phyloP scores from a whole-genome alignment of 2,888 invertebrate genomes.

The Rhingia campestris region DNA sequence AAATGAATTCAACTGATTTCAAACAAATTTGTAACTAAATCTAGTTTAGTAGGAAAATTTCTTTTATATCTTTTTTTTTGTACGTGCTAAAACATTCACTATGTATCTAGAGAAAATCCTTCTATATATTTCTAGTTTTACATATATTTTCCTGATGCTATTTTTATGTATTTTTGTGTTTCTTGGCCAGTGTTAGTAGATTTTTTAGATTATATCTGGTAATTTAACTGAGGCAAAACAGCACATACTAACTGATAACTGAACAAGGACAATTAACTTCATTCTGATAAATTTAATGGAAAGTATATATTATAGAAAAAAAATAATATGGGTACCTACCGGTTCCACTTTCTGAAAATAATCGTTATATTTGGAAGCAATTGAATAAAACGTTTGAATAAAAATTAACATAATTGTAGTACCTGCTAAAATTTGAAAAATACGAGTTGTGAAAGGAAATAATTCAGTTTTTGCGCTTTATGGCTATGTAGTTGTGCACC shows the following conservation, averaged over 20 bases:
- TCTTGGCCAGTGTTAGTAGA: slow-evolving; percentile 8
- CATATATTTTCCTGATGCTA: slow-evolving; percentile 20
- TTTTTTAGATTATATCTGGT: background rate
- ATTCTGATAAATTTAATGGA: slow-evolving; percentile 3
- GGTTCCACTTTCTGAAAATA: slow-evolving; percentile 10
- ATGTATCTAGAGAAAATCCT: slow-evolving; percentile 14
- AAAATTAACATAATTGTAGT: no score
- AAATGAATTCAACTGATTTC: background rate
- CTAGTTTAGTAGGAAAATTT: slow-evolving; percentile 32
- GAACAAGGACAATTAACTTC: background rate
- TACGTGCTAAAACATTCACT: slow-evolving; percentile 46
- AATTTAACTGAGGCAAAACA: background rate
- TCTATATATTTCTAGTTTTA: background rate
- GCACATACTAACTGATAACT: background rate
- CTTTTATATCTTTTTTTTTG: background rate
- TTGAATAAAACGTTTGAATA: no score
- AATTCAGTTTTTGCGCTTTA: no score
- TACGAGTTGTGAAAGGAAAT: no score
- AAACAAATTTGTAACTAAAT: slow-evolving; percentile 24
- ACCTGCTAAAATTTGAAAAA: no score
- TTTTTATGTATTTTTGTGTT: background rate
- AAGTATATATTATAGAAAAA: background rate
- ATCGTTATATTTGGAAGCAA: no score
- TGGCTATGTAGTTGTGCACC: no score
- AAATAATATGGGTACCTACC: slow-evolving; percentile 19